phyloP scores from a whole-genome alignment of 2,113 vertebrate genomes.

The Pteronura brasiliensis region DNA sequence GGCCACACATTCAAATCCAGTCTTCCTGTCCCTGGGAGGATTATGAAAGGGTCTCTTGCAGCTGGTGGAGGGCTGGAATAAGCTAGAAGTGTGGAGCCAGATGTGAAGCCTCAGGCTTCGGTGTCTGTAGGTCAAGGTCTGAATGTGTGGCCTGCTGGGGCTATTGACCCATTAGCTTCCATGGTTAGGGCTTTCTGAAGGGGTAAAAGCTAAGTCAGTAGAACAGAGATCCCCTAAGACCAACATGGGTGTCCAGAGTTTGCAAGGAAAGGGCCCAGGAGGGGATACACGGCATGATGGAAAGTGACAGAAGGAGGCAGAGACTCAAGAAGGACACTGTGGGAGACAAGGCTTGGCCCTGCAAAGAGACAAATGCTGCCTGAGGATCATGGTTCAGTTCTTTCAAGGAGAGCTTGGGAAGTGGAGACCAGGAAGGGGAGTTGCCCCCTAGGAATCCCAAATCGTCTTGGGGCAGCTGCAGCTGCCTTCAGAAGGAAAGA shows the following conservation, averaged over 20 bases:
- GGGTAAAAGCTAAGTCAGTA: not conserved
- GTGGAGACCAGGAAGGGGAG: not conserved
- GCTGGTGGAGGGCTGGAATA: not conserved
- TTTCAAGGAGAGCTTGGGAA: not conserved
- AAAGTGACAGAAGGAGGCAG: not conserved
- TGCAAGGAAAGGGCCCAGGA: not conserved
- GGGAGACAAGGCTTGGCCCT: not conserved
- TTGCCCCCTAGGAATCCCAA: not conserved
- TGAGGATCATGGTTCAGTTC: fast-evolving
- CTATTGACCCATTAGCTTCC: not conserved
- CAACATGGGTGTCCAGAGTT: fast-evolving
- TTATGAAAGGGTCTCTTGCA: not conserved
- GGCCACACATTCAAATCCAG: not conserved
- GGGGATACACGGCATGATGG: not conserved
- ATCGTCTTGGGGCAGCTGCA: not conserved
- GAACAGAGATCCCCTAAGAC: not conserved
- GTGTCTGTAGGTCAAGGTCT: not conserved
- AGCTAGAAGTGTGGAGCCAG: not conserved
- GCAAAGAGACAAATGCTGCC: not conserved
- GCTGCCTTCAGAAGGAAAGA: not conserved
- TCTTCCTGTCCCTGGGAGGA: not conserved
- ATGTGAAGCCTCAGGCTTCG: not conserved
- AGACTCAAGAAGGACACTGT: fast-evolving
- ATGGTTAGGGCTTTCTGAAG: not conserved
- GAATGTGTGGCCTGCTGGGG: not conserved